Conservation (phyloP, 2,113 vertebrate genomes). For the Astatoreochromis straeleni region DNA sequence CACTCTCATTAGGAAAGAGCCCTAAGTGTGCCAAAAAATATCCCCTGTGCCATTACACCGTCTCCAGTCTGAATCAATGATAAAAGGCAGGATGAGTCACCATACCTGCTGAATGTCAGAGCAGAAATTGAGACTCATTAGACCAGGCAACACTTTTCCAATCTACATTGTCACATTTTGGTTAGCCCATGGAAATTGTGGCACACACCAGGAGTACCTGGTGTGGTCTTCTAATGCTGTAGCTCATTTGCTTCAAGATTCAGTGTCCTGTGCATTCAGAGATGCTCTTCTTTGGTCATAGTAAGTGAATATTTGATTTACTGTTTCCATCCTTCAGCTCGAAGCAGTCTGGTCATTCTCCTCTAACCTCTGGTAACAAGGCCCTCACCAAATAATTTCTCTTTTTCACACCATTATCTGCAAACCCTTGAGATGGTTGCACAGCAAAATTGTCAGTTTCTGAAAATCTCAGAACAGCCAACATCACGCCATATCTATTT, state of each 20-base stretch:
- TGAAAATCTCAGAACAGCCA: not conserved
- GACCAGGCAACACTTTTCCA: not conserved
- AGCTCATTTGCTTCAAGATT: not conserved
- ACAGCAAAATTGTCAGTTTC: not conserved
- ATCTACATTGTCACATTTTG: not conserved
- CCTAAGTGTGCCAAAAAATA: not conserved
- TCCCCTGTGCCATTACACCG: fast-evolving
- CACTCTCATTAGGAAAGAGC: not conserved
- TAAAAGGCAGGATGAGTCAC: not conserved
- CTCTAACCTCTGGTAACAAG: not conserved
- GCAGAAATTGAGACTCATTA: not conserved
- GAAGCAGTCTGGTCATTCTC: not conserved
- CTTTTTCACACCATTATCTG: not conserved
- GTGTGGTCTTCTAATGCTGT: not conserved
- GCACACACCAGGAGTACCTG: not conserved
- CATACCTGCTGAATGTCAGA: not conserved
- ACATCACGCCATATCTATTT: not conserved
- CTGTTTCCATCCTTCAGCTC: not conserved
- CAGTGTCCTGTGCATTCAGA: not conserved
- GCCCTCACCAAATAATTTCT: not conserved
- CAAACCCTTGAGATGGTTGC: not conserved
- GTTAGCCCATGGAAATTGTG: not conserved
- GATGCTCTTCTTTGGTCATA: not conserved
- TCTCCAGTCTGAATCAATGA: not conserved
- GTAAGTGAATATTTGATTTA: not conserved